Evolutionary conservation across 2,797 vertebrate genomes (phyloP).

Genomic region (Luscinia megarhynchos): DNA sequence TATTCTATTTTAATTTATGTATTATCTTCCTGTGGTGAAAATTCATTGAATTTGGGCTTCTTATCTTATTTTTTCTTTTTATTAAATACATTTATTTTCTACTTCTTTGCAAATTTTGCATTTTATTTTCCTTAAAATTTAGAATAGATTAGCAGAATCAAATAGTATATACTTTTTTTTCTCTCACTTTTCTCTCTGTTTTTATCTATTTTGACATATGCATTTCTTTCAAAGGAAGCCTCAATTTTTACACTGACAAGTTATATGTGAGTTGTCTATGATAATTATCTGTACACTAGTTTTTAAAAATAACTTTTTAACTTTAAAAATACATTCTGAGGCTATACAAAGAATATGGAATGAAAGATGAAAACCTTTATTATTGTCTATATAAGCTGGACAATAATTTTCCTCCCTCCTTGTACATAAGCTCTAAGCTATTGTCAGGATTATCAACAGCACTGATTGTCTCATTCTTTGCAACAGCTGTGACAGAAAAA

Average conservation of each 20-base stretch:
- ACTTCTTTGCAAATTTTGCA: neutral
- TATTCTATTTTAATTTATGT: neutral
- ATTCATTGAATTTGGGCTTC: rapidly evolving
- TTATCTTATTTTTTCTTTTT: neutral
- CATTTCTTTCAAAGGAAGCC: neutral
- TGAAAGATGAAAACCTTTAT: neutral
- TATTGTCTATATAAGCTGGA: neutral
- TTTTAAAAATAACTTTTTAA: neutral
- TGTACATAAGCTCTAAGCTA: rapidly evolving
- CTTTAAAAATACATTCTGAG: rapidly evolving
- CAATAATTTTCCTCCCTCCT: neutral
- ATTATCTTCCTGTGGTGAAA: neutral
- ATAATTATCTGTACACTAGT: neutral
- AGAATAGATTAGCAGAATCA: neutral
- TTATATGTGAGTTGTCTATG: neutral
- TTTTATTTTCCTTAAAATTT: neutral
- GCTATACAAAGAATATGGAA: neutral
- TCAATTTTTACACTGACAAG: neutral
- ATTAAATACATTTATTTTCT: neutral
- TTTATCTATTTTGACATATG: neutral
- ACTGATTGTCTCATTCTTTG: rapidly evolving
- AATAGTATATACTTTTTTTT: neutral
- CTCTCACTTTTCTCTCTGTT: neutral
- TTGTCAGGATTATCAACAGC: neutral
- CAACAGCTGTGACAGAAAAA: neutral